Conservation (phyloP, 2,888 invertebrate genomes). For the Parnassius smintheus region DNA sequence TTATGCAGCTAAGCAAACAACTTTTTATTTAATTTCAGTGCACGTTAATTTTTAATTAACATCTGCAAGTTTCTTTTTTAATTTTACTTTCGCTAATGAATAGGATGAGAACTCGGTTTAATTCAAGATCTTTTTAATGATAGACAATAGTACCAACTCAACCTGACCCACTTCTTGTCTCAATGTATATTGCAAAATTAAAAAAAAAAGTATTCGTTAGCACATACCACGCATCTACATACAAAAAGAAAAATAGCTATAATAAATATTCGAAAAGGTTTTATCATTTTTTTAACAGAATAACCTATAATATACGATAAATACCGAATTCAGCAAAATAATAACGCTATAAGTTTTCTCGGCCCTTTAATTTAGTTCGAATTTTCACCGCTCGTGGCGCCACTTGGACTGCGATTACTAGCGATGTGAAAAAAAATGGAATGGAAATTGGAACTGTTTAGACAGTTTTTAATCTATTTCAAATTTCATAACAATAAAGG, state of each 20-base stretch:
- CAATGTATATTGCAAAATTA: slow-evolving; percentile 15
- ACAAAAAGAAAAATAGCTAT: background rate
- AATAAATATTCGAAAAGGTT: background rate
- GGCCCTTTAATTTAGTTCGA: slow-evolving; percentile 31
- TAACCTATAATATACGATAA: too few species aligned
- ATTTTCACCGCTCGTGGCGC: slow-evolving; percentile 47
- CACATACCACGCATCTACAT: background rate
- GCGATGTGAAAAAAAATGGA: background rate
- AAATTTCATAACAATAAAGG: too few species aligned
- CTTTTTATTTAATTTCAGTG: background rate
- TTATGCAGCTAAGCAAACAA: background rate
- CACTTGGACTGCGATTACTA: slow-evolving; percentile 29
- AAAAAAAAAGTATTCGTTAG: slow-evolving; percentile 5
- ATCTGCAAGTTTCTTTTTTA: slow-evolving; percentile 5
- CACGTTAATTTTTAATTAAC: background rate
- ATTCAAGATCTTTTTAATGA: slow-evolving; percentile 21
- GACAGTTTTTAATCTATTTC: too few species aligned
- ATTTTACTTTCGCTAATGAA: slow-evolving; percentile 19
- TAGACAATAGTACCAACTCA: slow-evolving; percentile 16
- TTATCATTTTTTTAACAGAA: background rate
- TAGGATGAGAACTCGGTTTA: slow-evolving; percentile 6
- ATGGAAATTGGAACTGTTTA: too few species aligned
- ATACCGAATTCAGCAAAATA: too few species aligned
- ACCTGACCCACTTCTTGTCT: slow-evolving; percentile 20
- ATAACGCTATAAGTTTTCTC: too few species aligned